Evolutionary conservation across 2,888 invertebrate species (phyloP).

Genomic region (Dynastes grantii): DNA sequence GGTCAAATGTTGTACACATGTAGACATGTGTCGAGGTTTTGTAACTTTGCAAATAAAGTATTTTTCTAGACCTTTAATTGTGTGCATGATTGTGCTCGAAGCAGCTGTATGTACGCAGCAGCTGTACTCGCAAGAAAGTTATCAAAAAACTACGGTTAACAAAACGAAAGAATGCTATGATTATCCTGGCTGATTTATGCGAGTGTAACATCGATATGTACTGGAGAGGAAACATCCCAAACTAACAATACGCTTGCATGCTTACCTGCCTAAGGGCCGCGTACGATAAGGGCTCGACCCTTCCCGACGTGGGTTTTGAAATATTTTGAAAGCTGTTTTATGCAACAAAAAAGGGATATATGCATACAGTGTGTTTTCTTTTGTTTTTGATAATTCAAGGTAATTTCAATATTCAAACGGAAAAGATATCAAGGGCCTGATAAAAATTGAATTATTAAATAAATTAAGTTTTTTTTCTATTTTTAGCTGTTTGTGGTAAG

Average conservation of each 20-base stretch:
- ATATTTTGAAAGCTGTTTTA: no score
- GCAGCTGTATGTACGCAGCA: slow-evolving; percentile 23
- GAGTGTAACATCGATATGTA: not conserved
- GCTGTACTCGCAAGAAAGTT: slow-evolving; percentile 28
- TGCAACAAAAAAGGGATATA: no score
- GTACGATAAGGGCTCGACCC: not conserved
- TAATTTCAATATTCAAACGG: no score
- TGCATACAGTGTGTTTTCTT: no score
- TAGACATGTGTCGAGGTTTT: not conserved
- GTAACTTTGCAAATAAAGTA: slow-evolving; percentile 32
- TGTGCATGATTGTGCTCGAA: slow-evolving; percentile 1
- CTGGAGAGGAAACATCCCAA: slow-evolving; percentile 6
- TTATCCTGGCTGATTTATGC: slow-evolving; percentile 31
- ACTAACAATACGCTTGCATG: not conserved
- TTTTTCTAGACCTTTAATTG: slow-evolving; percentile 23
- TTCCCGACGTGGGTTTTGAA: not conserved
- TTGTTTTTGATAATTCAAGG: no score
- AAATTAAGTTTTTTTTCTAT: no score
- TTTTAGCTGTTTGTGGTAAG: no score
- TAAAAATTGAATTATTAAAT: no score
- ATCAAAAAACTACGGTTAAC: slow-evolving; percentile 39
- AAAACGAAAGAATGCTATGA: slow-evolving; percentile 32
- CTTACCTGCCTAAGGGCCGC: not conserved
- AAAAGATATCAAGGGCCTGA: no score
- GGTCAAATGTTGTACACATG: not conserved